phyloP scores from a whole-genome alignment of 2,113 vertebrate species.

The Anguilla japonica region DNA sequence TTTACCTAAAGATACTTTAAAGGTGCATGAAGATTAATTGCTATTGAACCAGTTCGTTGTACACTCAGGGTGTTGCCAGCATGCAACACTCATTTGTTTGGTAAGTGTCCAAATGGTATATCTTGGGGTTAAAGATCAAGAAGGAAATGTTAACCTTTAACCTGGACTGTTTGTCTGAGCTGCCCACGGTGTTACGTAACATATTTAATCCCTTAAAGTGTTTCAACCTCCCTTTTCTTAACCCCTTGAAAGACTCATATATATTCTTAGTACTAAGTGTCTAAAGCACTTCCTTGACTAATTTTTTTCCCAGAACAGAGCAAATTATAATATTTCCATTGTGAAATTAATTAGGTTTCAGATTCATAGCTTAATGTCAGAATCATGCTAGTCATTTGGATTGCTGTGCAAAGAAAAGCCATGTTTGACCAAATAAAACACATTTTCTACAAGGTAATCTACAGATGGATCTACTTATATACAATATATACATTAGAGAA shows the following conservation, averaged over 20 bases:
- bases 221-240: background rate
- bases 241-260: too few relatives aligned
- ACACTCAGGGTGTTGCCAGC: background rate
- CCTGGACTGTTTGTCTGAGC: too few relatives aligned
- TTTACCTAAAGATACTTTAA: background rate
- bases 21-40: background rate
- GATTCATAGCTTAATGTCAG: background rate
- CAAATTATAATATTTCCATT: background rate
- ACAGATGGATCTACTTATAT: too few relatives aligned
- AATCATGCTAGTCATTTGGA: background rate
- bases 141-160: too few relatives aligned
- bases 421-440: background rate
- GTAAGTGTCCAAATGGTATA: too few relatives aligned
- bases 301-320: too few relatives aligned
- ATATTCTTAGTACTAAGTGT: too few relatives aligned
- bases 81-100: background rate
- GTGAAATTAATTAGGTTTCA: background rate
- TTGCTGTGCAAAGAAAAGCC: background rate
- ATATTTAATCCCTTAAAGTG: background rate
- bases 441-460: too few relatives aligned
- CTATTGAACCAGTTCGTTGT: background rate
- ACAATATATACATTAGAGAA: too few relatives aligned
- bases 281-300: too few relatives aligned
- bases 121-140: too few relatives aligned
- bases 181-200: background rate